Percentiles rank a stretch among this genome's conserved stretches.
phyloP scores from a whole-genome alignment of 2,113 vertebrate species.

The Chaetodon trifascialis region DNA sequence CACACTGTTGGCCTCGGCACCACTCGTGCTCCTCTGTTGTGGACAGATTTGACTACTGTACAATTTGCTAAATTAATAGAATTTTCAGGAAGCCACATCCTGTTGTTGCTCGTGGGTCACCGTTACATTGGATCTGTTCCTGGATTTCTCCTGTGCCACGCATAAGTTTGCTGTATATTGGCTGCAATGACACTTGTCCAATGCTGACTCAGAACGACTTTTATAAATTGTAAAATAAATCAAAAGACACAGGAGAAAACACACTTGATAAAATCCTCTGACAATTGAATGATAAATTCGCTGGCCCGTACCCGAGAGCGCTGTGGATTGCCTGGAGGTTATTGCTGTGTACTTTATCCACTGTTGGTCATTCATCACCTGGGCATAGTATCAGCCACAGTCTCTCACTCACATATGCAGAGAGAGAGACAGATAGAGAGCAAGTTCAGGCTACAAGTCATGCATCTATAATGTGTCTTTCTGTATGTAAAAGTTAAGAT shows the following conservation, averaged over 20 bases:
- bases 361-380: constrained; percentile 84
- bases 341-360: constrained; percentile 86
- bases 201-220: constrained; percentile 74
- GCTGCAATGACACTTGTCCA: constrained; percentile 59
- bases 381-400: constrained; percentile 65
- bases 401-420: constrained; percentile 64
- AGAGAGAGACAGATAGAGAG: constrained; percentile 24
- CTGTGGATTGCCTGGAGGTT: constrained; percentile 83
- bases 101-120: constrained; percentile 42
- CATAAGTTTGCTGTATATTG: constrained; percentile 19
- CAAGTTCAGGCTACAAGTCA: no score
- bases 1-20: constrained; percentile 53
- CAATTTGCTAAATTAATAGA: constrained; percentile 35
- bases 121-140: constrained; percentile 1
- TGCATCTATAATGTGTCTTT: constrained; percentile 5
- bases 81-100: constrained; percentile 33
- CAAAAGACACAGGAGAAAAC: constrained; percentile 76
- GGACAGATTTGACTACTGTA: constrained; percentile 18
- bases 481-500: constrained; percentile 19
- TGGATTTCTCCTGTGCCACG: constrained; percentile 13
- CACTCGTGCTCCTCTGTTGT: constrained; percentile 45
- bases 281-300: constrained; percentile 87
- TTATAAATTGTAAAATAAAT: constrained; percentile 85
- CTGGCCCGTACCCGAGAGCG: constrained; percentile 68
- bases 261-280: constrained; percentile 82